Base-by-base conservation (phyloP, 2,888 invertebrate species). In the Pterobdella sp. region DNA sequence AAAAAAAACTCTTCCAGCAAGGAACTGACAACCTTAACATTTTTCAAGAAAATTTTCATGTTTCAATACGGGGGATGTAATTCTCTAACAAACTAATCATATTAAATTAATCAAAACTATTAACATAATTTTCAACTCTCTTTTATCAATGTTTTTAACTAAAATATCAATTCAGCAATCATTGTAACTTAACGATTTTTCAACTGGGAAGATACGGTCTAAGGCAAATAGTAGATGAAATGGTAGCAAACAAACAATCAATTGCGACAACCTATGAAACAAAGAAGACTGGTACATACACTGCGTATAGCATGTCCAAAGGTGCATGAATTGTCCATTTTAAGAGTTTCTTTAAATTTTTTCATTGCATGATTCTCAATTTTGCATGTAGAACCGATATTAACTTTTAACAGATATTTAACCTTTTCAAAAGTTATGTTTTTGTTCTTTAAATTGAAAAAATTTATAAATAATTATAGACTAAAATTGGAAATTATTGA, bases 141-240 rank as follows among this genome's bases (percentile, higher is more conserved):
- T 14, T 18, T 42, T 18, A 42, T 42, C 7, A 42, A 42, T 14
- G 42, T 7, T 18, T 14, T 42, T 42, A 42, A 42, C 7, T 42
- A 7, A 42, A 42, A 42, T 42, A 14, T 42, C 42, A 42, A 42
- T 18, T 18, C 18, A 42, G 18, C 42, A 42, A 42, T 42, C 18
- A 42, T 42, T 14, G 42, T 42, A 14, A 18, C 42, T 42, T 42
- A 14, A 14, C 18, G 42, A 42, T 14, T 42, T 18, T 7, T 42
- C 42, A 18, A 18, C 67, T 31, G 14, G 3, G 22, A 18, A 68
- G 68, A 36, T 35, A 34, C 42, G 68, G 68, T 18, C 35, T 68
- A 7, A 68, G 37, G 26, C 68, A 68, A 26, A 68, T 68, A 10
- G 68, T 68, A 14, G 68, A 68, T 29, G 37, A 68, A 35, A 10